Evolutionary conservation across 1,140 invertebrate species (phyloP).

Genomic region (Drosophila equinoxialis): DNA sequence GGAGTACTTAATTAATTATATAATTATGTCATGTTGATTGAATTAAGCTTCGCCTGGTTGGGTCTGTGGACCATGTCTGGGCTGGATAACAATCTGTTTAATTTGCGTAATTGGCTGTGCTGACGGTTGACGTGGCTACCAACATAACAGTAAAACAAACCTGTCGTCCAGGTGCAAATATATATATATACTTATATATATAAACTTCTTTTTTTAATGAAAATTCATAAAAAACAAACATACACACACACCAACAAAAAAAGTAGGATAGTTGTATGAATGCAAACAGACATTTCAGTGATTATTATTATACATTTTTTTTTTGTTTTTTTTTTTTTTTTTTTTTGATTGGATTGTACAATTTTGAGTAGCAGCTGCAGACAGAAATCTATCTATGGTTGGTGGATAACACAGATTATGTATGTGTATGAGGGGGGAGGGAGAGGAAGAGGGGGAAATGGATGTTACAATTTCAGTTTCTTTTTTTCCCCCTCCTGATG

Average conservation of each 20-base stretch:
- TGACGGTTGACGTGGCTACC: conserved; percentile 68
- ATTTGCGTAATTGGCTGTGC: conserved; percentile 80
- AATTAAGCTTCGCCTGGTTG: conserved; percentile 58
- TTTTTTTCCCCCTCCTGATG: background rate
- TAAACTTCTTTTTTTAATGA: conserved; percentile 37
- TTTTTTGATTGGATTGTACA: conserved; percentile 4
- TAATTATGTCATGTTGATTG: conserved; percentile 74
- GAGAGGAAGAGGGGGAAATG: too few relatives aligned
- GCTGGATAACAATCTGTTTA: conserved; percentile 78
- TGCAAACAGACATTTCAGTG: conserved; percentile 24
- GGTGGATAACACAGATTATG: conserved; percentile 11
- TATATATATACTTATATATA: conserved; percentile 31
- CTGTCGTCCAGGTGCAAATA: conserved; percentile 40
- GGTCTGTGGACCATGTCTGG: conserved; percentile 47
- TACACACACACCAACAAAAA: conserved; percentile 13
- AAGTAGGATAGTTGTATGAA: conserved; percentile 21
- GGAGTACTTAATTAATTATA: conserved; percentile 73
- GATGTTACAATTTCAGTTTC: background rate
- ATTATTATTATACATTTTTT: conserved; percentile 36
- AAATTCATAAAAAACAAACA: conserved; percentile 61
- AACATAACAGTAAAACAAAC: conserved; percentile 15
- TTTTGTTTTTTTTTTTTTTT: conserved; percentile 6
- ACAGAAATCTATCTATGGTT: conserved; percentile 14
- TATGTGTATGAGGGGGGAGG: background rate
- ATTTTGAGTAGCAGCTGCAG: conserved; percentile 23